Conservation (phyloP, 2,888 invertebrate species). For the Gastracanthus pulcherrimus region DNA sequence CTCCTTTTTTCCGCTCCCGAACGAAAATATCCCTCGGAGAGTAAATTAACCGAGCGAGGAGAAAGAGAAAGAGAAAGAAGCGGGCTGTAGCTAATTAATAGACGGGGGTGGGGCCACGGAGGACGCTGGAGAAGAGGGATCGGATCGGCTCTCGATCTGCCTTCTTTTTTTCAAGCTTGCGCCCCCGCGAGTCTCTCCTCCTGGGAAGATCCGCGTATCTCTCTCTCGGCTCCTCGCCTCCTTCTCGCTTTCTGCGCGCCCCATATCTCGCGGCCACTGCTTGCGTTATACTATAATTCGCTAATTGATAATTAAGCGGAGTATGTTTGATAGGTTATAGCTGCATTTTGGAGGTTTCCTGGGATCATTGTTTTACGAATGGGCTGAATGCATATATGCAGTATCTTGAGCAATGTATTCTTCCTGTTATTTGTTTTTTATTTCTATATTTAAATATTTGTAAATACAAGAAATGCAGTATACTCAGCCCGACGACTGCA, state of each 20-base stretch:
- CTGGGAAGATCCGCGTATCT: conserved; percentile 58
- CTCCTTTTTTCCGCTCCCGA: conserved; percentile 39
- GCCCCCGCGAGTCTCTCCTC: background rate
- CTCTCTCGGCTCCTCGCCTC: conserved; percentile 3
- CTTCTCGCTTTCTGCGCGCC: conserved; percentile 24
- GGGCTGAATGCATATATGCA: no score
- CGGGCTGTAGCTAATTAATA: conserved; percentile 53
- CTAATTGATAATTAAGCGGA: conserved; percentile 46
- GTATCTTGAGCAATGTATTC: no score
- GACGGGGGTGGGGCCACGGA: conserved; percentile 49
- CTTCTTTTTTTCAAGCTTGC: background rate
- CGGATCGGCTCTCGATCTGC: no score
- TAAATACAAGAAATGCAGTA: no score
- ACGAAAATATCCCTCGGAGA: conserved; percentile 49
- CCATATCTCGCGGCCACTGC: conserved; percentile 15
- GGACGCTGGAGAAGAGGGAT: conserved; percentile 49
- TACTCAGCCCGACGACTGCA: no score
- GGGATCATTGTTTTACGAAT: no score
- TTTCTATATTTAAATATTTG: no score
- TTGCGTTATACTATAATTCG: conserved; percentile 21
- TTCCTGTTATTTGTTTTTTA: no score
- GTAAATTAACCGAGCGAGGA: conserved; percentile 63
- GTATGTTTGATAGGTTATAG: background rate
- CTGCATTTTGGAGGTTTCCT: no score
- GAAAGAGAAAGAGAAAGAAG: conserved; percentile 37